phyloP scores from a whole-genome alignment of 2,113 vertebrate genomes.

The Labrus mixtus region DNA sequence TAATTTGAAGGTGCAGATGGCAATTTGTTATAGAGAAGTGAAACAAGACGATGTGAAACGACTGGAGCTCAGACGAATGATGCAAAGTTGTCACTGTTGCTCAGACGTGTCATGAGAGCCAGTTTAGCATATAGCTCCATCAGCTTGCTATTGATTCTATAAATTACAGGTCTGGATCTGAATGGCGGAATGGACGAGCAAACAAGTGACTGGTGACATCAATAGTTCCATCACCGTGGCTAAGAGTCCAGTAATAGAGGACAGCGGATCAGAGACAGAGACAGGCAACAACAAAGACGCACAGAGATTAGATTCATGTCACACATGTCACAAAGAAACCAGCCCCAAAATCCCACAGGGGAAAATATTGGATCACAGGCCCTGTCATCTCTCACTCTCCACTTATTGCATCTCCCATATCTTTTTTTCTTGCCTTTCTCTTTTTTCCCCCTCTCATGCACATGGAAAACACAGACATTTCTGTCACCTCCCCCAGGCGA shows the following conservation, averaged over 20 bases:
- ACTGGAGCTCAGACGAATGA: constrained; percentile 30
- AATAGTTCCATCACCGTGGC: constrained; percentile 47
- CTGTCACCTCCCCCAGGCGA: constrained; percentile 70
- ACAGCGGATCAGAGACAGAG: constrained; percentile 45
- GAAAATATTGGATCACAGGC: constrained; percentile 66
- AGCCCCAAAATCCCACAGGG: constrained; percentile 53
- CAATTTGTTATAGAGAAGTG: constrained; percentile 45
- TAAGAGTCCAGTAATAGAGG: constrained; percentile 42
- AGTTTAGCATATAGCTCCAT: constrained; percentile 56
- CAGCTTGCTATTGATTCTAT: constrained; percentile 62
- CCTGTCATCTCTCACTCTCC: constrained; percentile 69
- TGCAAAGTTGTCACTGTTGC: constrained; percentile 10
- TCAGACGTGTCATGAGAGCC: constrained; percentile 21
- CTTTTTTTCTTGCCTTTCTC: constrained; percentile 30
- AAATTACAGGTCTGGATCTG: constrained; percentile 62
- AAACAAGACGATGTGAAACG: constrained; percentile 18
- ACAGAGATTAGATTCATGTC: constrained; percentile 65
- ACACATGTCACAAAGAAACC: constrained; percentile 54
- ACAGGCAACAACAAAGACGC: constrained; percentile 52
- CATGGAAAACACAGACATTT: constrained; percentile 76
- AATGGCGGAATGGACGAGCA: constrained; percentile 55
- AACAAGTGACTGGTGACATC: constrained; percentile 62
- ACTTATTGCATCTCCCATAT: constrained; percentile 57
- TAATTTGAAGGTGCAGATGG: constrained; percentile 71
- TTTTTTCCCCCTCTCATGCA: constrained; percentile 43